Percentiles rank a stretch among this genome's conserved stretches.
phyloP scores from a whole-genome alignment of 2,113 vertebrate genomes.

The Lampris incognitus region DNA sequence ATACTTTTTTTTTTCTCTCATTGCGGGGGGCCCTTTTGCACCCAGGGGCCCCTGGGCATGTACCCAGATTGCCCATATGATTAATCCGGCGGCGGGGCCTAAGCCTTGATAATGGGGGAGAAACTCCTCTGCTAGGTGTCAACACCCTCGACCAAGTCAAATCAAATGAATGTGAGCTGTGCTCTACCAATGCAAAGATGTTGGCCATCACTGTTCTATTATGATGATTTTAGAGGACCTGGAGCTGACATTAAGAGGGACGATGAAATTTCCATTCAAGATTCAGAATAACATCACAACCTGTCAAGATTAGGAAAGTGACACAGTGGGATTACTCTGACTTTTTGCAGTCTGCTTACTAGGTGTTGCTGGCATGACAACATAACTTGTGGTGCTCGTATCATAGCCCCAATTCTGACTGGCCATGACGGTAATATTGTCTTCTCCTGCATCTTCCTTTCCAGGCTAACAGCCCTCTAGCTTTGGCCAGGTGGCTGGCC shows the following conservation, averaged over 20 bases:
- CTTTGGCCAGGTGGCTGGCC: conserved; percentile 43
- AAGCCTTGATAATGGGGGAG: conserved; percentile 15
- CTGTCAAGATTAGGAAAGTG: conserved; percentile 2
- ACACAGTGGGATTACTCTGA: conserved; percentile 2
- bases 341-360: conserved; percentile 3
- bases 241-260: conserved; percentile 17
- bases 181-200: conserved; percentile 14
- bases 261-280: conserved; percentile 30
- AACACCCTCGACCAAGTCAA: conserved; percentile 43
- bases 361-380: conserved; percentile 22
- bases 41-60: too few species aligned
- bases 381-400: conserved; percentile 40
- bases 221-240: conserved; percentile 22
- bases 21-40: too few species aligned
- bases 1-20: too few species aligned
- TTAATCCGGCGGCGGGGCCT: too few species aligned
- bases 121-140: conserved; percentile 25
- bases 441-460: conserved; percentile 45
- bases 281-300: conserved; percentile 12
- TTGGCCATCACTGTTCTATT: conserved; percentile 38
- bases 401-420: conserved; percentile 36
- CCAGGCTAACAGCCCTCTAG: conserved; percentile 55
- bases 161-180: conserved; percentile 33
- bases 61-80: too few species aligned
- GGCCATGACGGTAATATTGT: conserved; percentile 54